Conservation (phyloP, 2,113 vertebrate genomes). For the Cettia cetti region DNA sequence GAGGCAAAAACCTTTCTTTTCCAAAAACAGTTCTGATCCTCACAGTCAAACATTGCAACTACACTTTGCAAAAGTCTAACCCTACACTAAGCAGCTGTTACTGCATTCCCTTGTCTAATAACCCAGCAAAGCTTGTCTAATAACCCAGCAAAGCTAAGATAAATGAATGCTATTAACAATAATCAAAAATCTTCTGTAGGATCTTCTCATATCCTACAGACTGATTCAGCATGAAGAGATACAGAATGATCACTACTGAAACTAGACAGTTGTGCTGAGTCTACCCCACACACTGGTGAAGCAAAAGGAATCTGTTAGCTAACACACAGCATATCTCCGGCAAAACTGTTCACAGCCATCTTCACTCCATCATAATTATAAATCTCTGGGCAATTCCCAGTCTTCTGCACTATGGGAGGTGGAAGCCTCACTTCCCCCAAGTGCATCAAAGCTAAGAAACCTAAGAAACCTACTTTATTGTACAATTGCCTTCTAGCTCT, state of each 20-base stretch:
- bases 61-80: neutral
- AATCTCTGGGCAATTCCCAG: neutral
- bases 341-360: neutral
- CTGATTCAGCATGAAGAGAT: neutral
- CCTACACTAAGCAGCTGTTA: neutral
- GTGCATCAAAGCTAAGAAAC: conserved; percentile 7
- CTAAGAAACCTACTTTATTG: neutral
- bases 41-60: neutral
- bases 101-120: neutral
- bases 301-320: neutral
- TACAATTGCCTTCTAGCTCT: neutral
- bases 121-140: neutral
- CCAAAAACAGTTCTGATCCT: neutral
- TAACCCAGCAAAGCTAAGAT: neutral
- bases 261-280: neutral
- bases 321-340: neutral
- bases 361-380: neutral
- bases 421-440: neutral
- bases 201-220: neutral
- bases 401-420: neutral
- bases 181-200: neutral
- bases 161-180: neutral
- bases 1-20: neutral
- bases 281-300: neutral
- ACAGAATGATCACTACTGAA: neutral